Conservation (phyloP, 2,797 vertebrate species). For the Holocentrus rufus region DNA sequence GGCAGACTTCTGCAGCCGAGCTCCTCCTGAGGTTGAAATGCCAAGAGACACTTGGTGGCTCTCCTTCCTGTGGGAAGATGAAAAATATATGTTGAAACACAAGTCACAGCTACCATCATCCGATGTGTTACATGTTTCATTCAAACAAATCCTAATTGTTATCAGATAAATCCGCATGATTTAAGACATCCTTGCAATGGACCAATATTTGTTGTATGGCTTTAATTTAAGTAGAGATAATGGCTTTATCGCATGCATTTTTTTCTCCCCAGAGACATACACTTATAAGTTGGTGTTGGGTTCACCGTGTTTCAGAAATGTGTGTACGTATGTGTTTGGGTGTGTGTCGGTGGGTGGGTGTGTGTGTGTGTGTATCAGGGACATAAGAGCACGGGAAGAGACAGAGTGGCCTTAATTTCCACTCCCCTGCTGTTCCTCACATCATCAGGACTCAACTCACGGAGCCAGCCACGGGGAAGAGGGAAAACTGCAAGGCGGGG, state of each 20-base stretch:
- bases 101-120: background rate
- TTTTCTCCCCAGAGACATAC: conserved; percentile 2
- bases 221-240: conserved; percentile 17
- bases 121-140: background rate
- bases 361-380: background rate
- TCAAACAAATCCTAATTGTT: background rate
- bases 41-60: background rate
- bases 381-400: conserved; percentile 29
- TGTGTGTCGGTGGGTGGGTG: too few species aligned
- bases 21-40: background rate
- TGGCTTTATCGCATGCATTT: conserved; percentile 16
- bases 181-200: conserved; percentile 5
- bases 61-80: background rate
- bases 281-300: conserved; percentile 26
- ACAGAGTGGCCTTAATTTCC: conserved; percentile 50
- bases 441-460: conserved; percentile 56
- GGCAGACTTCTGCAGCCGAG: conserved; percentile 10
- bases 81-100: conserved; percentile 10
- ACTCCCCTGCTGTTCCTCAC: conserved; percentile 27
- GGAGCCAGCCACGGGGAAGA: conserved; percentile 42
- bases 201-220: background rate
- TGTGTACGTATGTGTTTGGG: background rate
- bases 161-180: background rate
- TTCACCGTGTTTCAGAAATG: conserved; percentile 24
- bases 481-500: conserved; percentile 40